These are phyloP conservation scores for Dendrolimus houi DNA, from an alignment of 2,888 invertebrate genomes.

Conservation along the genomic window DNA sequence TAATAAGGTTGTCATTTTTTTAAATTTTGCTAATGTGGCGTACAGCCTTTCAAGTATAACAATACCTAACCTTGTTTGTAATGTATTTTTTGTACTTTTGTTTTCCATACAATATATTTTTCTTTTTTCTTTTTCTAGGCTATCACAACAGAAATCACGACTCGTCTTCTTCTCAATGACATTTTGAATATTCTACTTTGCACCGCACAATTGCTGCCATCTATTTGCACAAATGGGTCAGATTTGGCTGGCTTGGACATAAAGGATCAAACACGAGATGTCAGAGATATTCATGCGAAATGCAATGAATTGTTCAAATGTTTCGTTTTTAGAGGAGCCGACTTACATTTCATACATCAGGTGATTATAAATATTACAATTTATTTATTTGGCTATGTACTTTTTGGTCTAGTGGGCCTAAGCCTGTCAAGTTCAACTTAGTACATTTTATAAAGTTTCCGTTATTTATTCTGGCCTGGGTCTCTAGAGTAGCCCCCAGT, in stretches of 20 bases:
- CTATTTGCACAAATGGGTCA: constrained; percentile 79
- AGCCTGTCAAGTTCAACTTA: too few species aligned
- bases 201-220: constrained; percentile 82
- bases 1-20: too few species aligned
- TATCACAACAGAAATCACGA: constrained; percentile 75
- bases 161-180: constrained; percentile 78
- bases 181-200: constrained; percentile 86
- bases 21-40: too few species aligned
- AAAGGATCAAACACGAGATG: constrained; percentile 78
- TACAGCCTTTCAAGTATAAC: too few species aligned
- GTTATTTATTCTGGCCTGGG: too few species aligned
- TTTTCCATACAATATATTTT: neutral
- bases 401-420: too few species aligned
- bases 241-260: constrained; percentile 77
- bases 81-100: too few species aligned
- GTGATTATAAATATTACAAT: constrained; percentile 42
- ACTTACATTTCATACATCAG: constrained; percentile 85
- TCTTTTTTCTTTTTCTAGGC: constrained; percentile 64
- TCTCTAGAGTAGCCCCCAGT: too few species aligned
- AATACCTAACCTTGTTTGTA: too few species aligned
- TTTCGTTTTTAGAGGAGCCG: constrained; percentile 83
- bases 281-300: constrained; percentile 89
- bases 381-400: too few species aligned
- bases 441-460: too few species aligned
- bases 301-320: constrained; percentile 87